A percentile compares a stretch with the other conserved stretches of the same genome.
phyloP scores from a whole-genome alignment of 2,113 vertebrate genomes.

The Monarcha castaneiventris region DNA sequence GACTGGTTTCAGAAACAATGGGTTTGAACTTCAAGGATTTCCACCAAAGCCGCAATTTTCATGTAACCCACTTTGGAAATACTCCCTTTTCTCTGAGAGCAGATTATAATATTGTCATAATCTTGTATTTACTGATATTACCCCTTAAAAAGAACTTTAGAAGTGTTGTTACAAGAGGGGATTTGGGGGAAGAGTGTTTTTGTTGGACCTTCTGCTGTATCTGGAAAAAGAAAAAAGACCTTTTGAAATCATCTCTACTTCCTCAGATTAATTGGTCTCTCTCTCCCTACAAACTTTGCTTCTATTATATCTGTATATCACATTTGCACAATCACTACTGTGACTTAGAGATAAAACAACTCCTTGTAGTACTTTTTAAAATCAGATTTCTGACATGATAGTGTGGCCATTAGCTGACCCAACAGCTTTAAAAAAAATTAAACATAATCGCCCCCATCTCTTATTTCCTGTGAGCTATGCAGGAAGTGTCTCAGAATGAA shows the following conservation, averaged over 20 bases:
- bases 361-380: neutral
- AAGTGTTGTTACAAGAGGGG: neutral
- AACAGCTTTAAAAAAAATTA: neutral
- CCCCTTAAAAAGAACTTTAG: neutral
- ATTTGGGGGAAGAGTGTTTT: neutral
- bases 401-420: slow-evolving; percentile 9
- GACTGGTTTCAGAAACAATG: neutral
- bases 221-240: neutral
- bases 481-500: slow-evolving; percentile 60
- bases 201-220: neutral
- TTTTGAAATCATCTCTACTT: neutral
- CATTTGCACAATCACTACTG: neutral
- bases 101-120: neutral
- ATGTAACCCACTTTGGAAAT: neutral
- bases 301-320: neutral
- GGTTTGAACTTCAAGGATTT: neutral
- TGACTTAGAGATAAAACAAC: neutral
- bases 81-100: neutral
- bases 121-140: neutral
- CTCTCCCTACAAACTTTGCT: neutral
- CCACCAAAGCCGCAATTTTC: neutral
- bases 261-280: neutral
- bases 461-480: slow-evolving; percentile 30
- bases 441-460: neutral
- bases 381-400: neutral